Base-by-base conservation (phyloP, 2,797 vertebrate species). In the Nasua narica region DNA sequence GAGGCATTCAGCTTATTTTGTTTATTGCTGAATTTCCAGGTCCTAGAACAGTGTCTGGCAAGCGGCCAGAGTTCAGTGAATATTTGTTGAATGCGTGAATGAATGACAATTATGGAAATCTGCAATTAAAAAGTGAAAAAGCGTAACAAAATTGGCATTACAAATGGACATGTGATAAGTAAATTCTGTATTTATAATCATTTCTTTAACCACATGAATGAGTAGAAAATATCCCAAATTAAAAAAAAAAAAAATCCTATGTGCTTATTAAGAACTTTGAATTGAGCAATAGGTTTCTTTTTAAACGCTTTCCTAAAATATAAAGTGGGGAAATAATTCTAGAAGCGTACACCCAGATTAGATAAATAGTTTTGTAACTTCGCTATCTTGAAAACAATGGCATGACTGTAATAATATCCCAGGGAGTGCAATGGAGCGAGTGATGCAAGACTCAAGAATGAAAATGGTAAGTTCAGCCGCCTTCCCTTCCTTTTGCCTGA, bases 401-500 rank as follows among this genome's bases (percentile, higher is more conserved):
- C 25, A 70, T 52, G 46, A 54, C 48, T 90, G 8, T 62, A 69
- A 9, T 70, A 89, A 62, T 54, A 79, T 62, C 65, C 54, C 43
- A 15, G 29, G 25, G 18, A 48, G 7, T 16, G 52, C 62, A 43
- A 4, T n/a, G 27, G 18, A 81, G 78, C 76, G 10, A 58, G 18
- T 54, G 70, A 77, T 46, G 48, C n/a, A 87, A 81, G 83, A 78
- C 46, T 94, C 29, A 12, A 62, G 37, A 95, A 89, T 62, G 62
- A 86, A 97, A 94, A 83, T 5, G n/a, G 83, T 58, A 46, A 88
- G 16, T 23, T 91, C 96, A n/a, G 29, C 56, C 79, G 91, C 92
- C 60, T 88, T 88, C 65, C 79, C 35, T 96, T 93, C n/a, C 46
- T 65, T 90, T 78, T 40, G 15, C 3, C 21, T 56, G 18, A n/a